Base-by-base conservation (phyloP, 92 coral and sea anemone species). In the Plumapathes pennacea region DNA sequence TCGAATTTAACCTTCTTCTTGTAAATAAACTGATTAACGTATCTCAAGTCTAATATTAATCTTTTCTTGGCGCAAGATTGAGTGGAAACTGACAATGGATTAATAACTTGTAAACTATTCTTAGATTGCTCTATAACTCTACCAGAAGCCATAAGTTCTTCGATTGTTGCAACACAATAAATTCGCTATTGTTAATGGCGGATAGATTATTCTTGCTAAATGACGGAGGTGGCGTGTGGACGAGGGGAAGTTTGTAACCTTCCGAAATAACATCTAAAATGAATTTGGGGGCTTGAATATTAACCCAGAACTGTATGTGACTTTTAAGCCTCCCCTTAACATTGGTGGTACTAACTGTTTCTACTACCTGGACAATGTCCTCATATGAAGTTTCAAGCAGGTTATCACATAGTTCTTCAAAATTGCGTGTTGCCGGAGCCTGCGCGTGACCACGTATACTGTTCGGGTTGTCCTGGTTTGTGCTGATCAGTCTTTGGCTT, bases 1-100 rank as follows among this genome's bases (percentile, higher is more conserved):
- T 70, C 77, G 39, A 57, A 70, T 49, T 70, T 70, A 13, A 56
- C 39, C 67, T 70, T 70, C 15, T 48, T 45, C 45, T 48, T 10
- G 15, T 21, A 23, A 18, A 67, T 29, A 31, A 24, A 68, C 12
- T 67, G 39, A 55, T 58, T 76, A 38, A 67, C 69, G 47, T 26
- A 59, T 13, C 69, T 34, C 7, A 76, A 29, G 50, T 76, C 83
- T 25, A 75, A 22, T 15, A 75, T 75, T n/a, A 75, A 45, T 33
- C 82, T 40, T 26, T 34, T 49, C 27, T 75, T 45, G 12, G 74
- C 75, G 22, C 21, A 42, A 2, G 64, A 63, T 17, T 52, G 66
- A 13, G 54, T 38, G 19, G 76, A 45, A 10, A 75, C 76, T 7
- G 67, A 67, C 26, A 50, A 42, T 26, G 83, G 81, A 39, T 64